Base-by-base conservation (phyloP, 2,888 invertebrate genomes). In the Litoditis marina region DNA sequence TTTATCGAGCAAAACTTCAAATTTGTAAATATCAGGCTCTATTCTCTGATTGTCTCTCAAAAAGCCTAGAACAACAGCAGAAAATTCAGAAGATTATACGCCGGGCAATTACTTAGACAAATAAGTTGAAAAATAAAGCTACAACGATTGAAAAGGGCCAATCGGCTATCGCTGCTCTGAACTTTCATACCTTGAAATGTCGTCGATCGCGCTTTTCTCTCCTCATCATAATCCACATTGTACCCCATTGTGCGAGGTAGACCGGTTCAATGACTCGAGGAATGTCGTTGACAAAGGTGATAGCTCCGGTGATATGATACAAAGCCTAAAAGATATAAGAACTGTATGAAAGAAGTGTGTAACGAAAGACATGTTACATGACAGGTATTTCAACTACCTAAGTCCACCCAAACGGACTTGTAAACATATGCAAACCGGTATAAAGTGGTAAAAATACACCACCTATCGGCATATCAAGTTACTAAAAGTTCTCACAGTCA, bases 191-290 rank as follows among this genome's bases (percentile, higher is more conserved):
- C 66, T 98, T 98, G 84, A 98, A 98, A 84, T 98, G 98, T 32
- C 96, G 88, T 83, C 98, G 90, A 87, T 98, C 98, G 70, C 98
- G 88, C 85, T 99, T 98, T 83, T 99, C 79, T 77, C 98, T 88
- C 75, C 98, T 88, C 96, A 99, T 96, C 95, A 98, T 98, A 77
- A 99, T 96, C 98, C 98, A 99, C 96, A 99, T 98, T 0, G 96
- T 94, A 47, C 95, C 96, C 98, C 98, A 99, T 83, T 99, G 98
- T 1, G 96, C 96, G 74, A 99, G 94, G 84, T 96, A 99, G 5
- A 96, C 91, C 0, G 98, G 98, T 83, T 99, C 98, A 77, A 98
- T 91, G 2, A 96, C 94, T 94, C 96, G 95, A 1, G 98, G 98
- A 80, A 99, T 98, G 87, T 99, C 98, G 86, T 99, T 98, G 3